Conservation (phyloP, 1,140 invertebrate genomes). For the Lerema accius region DNA sequence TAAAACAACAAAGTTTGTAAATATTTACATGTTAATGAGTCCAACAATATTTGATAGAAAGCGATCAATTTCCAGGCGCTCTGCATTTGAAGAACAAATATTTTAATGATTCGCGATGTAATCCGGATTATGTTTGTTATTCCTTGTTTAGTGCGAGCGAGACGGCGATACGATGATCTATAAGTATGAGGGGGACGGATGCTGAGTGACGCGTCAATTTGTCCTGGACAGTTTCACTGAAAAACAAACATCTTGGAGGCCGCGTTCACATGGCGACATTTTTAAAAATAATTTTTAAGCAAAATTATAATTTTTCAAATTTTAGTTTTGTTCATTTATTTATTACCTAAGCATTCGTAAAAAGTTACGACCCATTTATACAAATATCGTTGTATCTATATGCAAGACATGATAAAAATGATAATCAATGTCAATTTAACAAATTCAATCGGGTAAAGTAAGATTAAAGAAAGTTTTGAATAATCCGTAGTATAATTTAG, state of each 20-base stretch:
- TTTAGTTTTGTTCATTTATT: too few relatives aligned
- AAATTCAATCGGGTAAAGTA: too few relatives aligned
- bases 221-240: conserved; percentile 52
- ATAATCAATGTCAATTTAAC: too few relatives aligned
- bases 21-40: conserved; percentile 11
- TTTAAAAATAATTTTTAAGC: too few relatives aligned
- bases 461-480: too few relatives aligned
- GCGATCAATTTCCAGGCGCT: conserved; percentile 32
- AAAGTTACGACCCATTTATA: too few relatives aligned
- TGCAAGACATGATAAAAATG: too few relatives aligned
- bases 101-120: conserved; percentile 36
- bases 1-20: conserved; percentile 4
- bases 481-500: too few relatives aligned
- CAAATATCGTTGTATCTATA: too few relatives aligned
- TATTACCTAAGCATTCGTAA: too few relatives aligned
- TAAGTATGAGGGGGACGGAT: conserved; percentile 33
- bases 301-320: too few relatives aligned
- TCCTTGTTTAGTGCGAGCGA: conserved; percentile 53
- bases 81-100: conserved; percentile 38
- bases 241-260: conserved; percentile 56
- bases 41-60: conserved; percentile 29
- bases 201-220: conserved; percentile 59
- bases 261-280: conserved; percentile 16
- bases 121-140: conserved; percentile 62
- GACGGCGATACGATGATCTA: conserved; percentile 26